Conservation (phyloP, 92 coral and sea anemone genomes). For the Plumapathes pennacea region DNA sequence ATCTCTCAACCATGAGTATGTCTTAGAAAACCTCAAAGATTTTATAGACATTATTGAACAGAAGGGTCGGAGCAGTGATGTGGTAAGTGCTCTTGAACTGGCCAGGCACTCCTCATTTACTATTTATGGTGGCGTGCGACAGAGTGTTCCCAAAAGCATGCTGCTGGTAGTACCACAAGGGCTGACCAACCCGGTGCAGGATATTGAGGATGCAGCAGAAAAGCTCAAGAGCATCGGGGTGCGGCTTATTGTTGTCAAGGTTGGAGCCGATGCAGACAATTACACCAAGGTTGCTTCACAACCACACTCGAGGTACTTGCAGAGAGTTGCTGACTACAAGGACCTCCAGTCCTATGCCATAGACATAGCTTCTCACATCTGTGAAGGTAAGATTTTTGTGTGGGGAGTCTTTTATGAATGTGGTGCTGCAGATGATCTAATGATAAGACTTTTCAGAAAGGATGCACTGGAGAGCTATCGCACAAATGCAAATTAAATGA, state of each 20-base stretch:
- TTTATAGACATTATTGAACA: conserved; percentile 21
- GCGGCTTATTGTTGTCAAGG: conserved; percentile 56
- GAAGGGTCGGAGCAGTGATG: conserved; percentile 35
- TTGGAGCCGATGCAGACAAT: conserved; percentile 43
- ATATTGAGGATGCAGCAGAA: conserved; percentile 33
- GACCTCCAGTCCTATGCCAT: conserved; percentile 31
- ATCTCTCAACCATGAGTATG: conserved; percentile 39
- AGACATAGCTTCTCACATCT: conserved; percentile 51
- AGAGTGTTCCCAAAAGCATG: conserved; percentile 66
- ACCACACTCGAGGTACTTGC: conserved; percentile 58
- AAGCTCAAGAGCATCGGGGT: conserved; percentile 79
- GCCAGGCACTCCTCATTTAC: conserved; percentile 67
- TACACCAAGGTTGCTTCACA: conserved; percentile 57
- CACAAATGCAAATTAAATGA: no score
- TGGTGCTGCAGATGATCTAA: no score
- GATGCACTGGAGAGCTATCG: no score
- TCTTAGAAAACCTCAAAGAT: conserved; percentile 21
- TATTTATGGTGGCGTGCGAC: conserved; percentile 87
- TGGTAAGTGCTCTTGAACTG: conserved; percentile 49
- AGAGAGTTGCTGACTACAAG: conserved; percentile 17
- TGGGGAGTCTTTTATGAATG: no score
- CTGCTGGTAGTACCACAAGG: conserved; percentile 63
- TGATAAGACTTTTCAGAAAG: no score
- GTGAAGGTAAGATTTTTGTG: conserved; percentile 54
- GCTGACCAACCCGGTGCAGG: conserved; percentile 16